A percentile compares a stretch with the other conserved stretches of the same genome.
These are phyloP conservation scores for Epinotia brunnichana DNA, from an alignment of 2,888 invertebrate species.

Conservation along the genomic window DNA sequence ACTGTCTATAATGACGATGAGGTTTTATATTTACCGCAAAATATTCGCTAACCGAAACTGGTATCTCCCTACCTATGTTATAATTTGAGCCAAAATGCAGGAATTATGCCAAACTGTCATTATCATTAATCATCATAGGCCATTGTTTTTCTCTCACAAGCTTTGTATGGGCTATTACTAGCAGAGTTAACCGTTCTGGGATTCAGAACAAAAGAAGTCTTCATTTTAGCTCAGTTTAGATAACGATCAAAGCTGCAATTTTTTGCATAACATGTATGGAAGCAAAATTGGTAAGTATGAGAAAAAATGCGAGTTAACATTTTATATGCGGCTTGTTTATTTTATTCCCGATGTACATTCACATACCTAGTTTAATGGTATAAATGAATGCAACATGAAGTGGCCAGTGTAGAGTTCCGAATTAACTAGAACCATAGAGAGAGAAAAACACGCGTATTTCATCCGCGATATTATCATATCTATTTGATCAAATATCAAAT, in stretches of 20 bases:
- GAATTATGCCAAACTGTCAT: not conserved
- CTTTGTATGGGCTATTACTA: constrained; percentile 25
- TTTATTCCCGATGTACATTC: too few species aligned
- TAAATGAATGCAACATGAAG: too few species aligned
- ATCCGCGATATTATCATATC: too few species aligned
- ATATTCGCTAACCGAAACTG: too few species aligned
- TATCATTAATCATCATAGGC: constrained; percentile 11
- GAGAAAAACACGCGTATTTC: too few species aligned
- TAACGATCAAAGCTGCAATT: not conserved
- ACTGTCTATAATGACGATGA: too few species aligned
- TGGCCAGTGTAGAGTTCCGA: too few species aligned
- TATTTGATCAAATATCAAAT: too few species aligned
- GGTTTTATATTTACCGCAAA: too few species aligned
- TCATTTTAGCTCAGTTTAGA: not conserved
- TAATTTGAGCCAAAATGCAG: not conserved
- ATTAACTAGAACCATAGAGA: too few species aligned
- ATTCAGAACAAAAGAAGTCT: constrained; percentile 16
- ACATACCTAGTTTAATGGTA: too few species aligned
- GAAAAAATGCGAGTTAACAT: not conserved
- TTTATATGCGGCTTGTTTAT: not conserved
- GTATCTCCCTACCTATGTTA: too few species aligned
- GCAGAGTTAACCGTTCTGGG: not conserved
- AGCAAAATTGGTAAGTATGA: not conserved
- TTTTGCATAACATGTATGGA: not conserved
- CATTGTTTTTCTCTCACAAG: constrained; percentile 29